Base-by-base conservation (phyloP, 2,113 vertebrate species). In the Nothoprocta perdicaria region DNA sequence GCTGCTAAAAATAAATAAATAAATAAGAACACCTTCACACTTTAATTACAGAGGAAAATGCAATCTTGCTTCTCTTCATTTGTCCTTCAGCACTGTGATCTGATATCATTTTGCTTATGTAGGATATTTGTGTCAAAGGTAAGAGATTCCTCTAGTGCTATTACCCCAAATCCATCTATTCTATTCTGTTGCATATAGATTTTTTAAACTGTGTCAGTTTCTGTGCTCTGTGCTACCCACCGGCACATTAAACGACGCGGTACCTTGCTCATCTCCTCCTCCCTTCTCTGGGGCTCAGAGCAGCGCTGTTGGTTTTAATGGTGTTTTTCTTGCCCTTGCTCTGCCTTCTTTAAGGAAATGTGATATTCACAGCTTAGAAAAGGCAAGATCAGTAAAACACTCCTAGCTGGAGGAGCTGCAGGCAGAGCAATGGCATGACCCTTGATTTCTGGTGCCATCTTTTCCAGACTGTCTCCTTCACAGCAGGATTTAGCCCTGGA, bases 171-270 rank as follows among this genome's bases (percentile, higher is more conserved):
- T 33, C 43, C 22, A 73, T 50, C 46, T 63, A 10, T 45, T 29
- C 2, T 12, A 5, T 50, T 52, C n/a, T 62, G 26, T 26, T 61
- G 14, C 26, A 52, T 6, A 9, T 0, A 40, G 29, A 40, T 58
- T 77, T 80, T 26, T 57, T 74, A 80, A 14, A 14, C 24, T 62
- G 24, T 12, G 24, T 26, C 35, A 48, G 1, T n/a, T 77, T 26
- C 65, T 74, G 35, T 18, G 40, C n/a, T 14, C 40, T 8, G 29
- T 33, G 26, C 75, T n/a, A 33, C 6, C 33, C 76, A 67, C 46
- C 0, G 72, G 52, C 29, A 63, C n/a, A 9, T 53, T 14, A 48
- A 72, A 29, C 53, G 72, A 52, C 0, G 2, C 57, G 40, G 33
- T 31, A 53, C 11, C 2, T 2, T 68, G n/a, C 33, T 68, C 80